A percentile compares a stretch with the other conserved stretches of the same genome.
These are phyloP conservation scores for Drosophila ohnishii DNA, from an alignment of 1,140 invertebrate genomes.

Conservation along the genomic window DNA sequence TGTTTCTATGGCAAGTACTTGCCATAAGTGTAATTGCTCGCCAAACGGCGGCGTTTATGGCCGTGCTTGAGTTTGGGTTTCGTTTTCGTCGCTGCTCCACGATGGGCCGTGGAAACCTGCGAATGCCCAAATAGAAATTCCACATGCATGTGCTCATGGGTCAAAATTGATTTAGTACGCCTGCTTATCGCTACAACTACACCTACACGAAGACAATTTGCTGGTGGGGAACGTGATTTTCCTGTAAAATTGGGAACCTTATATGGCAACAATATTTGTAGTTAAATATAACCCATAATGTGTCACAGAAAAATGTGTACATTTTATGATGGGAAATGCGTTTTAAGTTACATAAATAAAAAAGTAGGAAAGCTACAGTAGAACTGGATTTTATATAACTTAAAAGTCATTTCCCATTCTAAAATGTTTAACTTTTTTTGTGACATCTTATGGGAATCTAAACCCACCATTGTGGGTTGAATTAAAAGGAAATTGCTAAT, in stretches of 20 bases:
- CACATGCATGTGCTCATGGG: slow-evolving; percentile 57
- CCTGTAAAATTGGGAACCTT: slow-evolving; percentile 12
- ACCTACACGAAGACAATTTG: not conserved
- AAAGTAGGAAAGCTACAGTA: not conserved
- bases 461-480: not conserved
- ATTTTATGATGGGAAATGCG: not conserved
- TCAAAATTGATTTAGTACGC: slow-evolving; percentile 43
- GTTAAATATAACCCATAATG: not conserved
- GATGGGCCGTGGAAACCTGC: slow-evolving; percentile 12
- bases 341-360: not conserved
- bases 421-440: too few relatives aligned
- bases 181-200: slow-evolving; percentile 45
- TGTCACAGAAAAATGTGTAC: slow-evolving; percentile 3
- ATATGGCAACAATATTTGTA: not conserved
- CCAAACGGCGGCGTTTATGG: slow-evolving; percentile 38
- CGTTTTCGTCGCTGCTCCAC: slow-evolving; percentile 29
- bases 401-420: too few relatives aligned
- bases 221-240: slow-evolving; percentile 57
- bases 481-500: too few relatives aligned
- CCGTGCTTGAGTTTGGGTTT: slow-evolving; percentile 52
- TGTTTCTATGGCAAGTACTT: slow-evolving; percentile 18
- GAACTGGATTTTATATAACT: not conserved
- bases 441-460: too few relatives aligned
- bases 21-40: slow-evolving; percentile 32
- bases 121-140: slow-evolving; percentile 49